Base-by-base conservation (phyloP, 2,888 invertebrate species). In the Magallana nippona region DNA sequence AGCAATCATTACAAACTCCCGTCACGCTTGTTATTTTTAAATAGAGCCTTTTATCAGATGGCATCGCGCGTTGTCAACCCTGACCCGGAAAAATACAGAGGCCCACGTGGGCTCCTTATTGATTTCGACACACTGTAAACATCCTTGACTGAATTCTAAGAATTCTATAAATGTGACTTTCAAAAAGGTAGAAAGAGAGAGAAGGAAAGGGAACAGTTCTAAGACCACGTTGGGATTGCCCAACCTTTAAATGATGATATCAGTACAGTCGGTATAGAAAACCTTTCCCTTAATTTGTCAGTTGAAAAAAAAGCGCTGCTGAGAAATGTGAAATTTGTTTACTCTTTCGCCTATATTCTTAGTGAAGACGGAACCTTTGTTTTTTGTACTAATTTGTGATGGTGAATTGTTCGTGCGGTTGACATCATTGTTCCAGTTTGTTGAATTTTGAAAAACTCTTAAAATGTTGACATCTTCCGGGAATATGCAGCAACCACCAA, bases 61-160 rank as follows among this genome's bases (percentile, higher is more conserved):
- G 71, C 71, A 71, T 71, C 27, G 56, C 56, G 27, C 17, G 79
- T 79, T 57, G 55, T 57, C 27, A 57, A 79, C 79, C 79, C 79
- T 79, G 79, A 79, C 79, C 79, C 57, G 57, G 56, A 79, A 27
- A 44, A 79, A 22, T 55, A 27, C 57, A 19, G 10, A 10, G 15
- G 63, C 63, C 83, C 83, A 79, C 83, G 79, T 83, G 83, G 83
- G 62, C 55, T 78, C 63, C 79, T 78, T 83, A 79, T 83, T 83
- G 62, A 57, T 19, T 56, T 57, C 79, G 79, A 79, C 60, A 62
- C 55, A 79, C 79, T 62, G 83, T 55, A 62, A 10, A 19, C 63
- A 77, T 79, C 83, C 83, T 83, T 83, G 83, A 83, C 83, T 83
- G 83, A 58, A 22, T 62, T 83, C 71, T 83, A 79, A 80, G 79